These are phyloP conservation scores for Pammene fasciana DNA, from an alignment of 2,888 invertebrate genomes.

Conservation along the genomic window DNA sequence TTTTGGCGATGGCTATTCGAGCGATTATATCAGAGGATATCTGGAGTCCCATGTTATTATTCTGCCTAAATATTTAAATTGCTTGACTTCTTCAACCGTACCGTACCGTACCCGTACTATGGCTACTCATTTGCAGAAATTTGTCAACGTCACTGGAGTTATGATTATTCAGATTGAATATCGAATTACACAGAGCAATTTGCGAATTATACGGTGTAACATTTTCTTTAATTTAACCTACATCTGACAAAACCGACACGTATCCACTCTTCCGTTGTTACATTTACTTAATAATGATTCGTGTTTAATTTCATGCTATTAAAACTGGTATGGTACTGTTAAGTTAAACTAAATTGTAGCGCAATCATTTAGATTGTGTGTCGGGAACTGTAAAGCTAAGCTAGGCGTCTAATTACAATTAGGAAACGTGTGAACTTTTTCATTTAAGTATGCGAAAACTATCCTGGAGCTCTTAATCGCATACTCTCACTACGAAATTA, in stretches of 20 bases:
- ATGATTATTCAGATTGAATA: slow-evolving; percentile 61
- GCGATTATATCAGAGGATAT: no score
- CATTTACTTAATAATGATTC: slow-evolving; percentile 15
- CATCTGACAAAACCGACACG: slow-evolving; percentile 13
- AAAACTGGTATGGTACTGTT: not conserved
- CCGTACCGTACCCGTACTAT: no score
- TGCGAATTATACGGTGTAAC: slow-evolving; percentile 54
- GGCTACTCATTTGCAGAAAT: slow-evolving; percentile 50
- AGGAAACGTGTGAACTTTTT: slow-evolving; percentile 4
- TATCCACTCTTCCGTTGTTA: slow-evolving; percentile 27
- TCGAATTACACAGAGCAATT: slow-evolving; percentile 55
- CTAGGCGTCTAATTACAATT: not conserved
- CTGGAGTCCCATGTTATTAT: no score
- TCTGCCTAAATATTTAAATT: no score
- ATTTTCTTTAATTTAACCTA: slow-evolving; percentile 44
- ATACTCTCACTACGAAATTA: not conserved
- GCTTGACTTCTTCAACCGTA: no score
- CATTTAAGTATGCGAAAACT: not conserved
- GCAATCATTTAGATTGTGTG: slow-evolving; percentile 12
- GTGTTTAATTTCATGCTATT: slow-evolving; percentile 22
- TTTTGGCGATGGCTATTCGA: no score
- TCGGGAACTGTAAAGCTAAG: not conserved
- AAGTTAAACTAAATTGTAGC: slow-evolving; percentile 4
- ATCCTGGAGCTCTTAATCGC: not conserved
- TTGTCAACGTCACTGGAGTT: slow-evolving; percentile 53